Base-by-base conservation (phyloP, 2,797 vertebrate species). In the Psittacula echo region DNA sequence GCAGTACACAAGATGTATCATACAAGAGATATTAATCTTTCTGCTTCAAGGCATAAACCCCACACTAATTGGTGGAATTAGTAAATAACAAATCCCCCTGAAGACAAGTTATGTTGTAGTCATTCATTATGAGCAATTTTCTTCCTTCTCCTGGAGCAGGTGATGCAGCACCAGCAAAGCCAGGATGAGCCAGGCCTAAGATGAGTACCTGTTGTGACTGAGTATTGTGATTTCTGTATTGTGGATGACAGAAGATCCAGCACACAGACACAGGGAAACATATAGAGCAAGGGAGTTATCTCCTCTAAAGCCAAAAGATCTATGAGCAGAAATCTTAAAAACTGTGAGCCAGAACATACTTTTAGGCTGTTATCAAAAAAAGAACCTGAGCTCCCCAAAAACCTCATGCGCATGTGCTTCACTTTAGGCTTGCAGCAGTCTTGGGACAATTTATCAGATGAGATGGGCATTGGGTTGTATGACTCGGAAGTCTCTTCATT, bases 31-130 rank as follows among this genome's bases (percentile, higher is more conserved):
- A 93, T 92, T 85, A 95, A 95, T 94, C 7, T 47, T 87, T 82
- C 78, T 80, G 85, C 88, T 95, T 90, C 84, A 73, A 92, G 94
- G 91, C 66, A 86, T 73, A 91, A 93, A 85, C 83, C 48, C 72
- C 92, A 90, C 58, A 58, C 68, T 95, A 95, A 94, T 89, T 93
- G 88, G 85, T 64, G 53, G 81, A 77, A 89, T 95, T 94, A 94
- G 90, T 93, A 94, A 94, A 94, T 85, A 93, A 86, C 24, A 58
- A 92, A 73, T 83, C 87, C 47, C 89, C 90, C 88, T 41, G 50
- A 92, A 91, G 90, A 93, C 75, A 77, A 77, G 56, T 77, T 83
- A 72, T 29, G 67, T 37, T 86, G 71, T 70, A 94, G 91, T 76
- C 71, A 84, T 65, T 93, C 58, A 87, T 85, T 83, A 80, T 0